Base-by-base conservation (phyloP, 2,888 invertebrate genomes). In the Morpho achilles region DNA sequence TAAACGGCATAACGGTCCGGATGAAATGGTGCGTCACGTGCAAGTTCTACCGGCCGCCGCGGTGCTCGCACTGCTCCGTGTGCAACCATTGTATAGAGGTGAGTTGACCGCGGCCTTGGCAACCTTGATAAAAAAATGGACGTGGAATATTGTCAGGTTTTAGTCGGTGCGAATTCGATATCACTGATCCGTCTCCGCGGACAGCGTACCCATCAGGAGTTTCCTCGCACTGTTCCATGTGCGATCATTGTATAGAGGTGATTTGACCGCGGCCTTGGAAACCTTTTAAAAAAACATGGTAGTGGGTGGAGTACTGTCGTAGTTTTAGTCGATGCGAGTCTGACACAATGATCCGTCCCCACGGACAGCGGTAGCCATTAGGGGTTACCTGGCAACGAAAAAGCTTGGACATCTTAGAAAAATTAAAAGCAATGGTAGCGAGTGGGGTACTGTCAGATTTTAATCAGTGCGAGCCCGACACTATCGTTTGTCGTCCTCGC, bases 21-120 rank as follows among this genome's bases (percentile, higher is more conserved):
- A 99, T 99, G 99, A 99, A 99, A 91, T 99, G 99, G 99, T 99
- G 99, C 91, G 97, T 98, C 70, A 99, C 99, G 3, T 99, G 99
- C 92, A 98, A 99, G 92, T 99, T 99, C 92, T 99, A 99, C 91
- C 93, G 99, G 76, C 99, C 99, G 80, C 99, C 99, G 66, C 93
- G 99, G 77, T 99, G 99, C 89, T 98, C 98, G 62, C 99, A 99
- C 90, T 99, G 99, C 91, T 98, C 98, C 71, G 98, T 99, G 61
- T 99, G 99, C 93, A 98, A 99, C 92, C 97, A 97, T 81, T 99
- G 99, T 87, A 98, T 98, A 86, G 98, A 98, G 94, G 97, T 97
- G 79, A 84, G 42, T 48, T 45, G 10, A 46, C 22, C 10, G 9
- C 43, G 32, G 32, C 4, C 32, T 32, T 32, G 32, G 32, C 1